Conservation (phyloP, 2,797 vertebrate species). For the Bradypodion pumilum region DNA sequence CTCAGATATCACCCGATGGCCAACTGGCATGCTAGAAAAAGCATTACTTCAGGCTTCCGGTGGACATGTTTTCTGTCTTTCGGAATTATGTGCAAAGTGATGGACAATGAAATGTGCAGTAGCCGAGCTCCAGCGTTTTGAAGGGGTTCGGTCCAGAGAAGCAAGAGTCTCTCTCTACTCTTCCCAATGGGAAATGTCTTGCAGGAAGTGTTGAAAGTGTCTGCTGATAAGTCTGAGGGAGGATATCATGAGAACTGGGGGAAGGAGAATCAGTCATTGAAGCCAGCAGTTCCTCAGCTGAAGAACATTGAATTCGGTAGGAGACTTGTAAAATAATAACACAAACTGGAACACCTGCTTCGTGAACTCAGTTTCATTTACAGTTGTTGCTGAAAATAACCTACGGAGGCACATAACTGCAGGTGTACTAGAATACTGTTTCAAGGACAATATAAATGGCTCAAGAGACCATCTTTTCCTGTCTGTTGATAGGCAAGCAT, state of each 20-base stretch:
- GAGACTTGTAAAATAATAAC: neutral
- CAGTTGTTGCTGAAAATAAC: neutral
- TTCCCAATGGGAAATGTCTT: too few species aligned
- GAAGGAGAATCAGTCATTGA: neutral
- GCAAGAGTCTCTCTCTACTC: too few species aligned
- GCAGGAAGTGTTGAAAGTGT: too few species aligned
- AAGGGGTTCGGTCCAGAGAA: too few species aligned
- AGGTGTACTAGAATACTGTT: neutral
- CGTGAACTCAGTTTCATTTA: neutral
- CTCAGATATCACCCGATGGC: too few species aligned
- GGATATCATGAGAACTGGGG: too few species aligned
- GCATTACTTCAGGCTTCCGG: too few species aligned
- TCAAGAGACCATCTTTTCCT: fast-evolving
- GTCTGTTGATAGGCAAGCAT: neutral
- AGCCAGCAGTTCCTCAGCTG: neutral
- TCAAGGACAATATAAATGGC: neutral
- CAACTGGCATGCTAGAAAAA: neutral
- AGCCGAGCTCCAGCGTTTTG: neutral
- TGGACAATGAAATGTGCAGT: neutral
- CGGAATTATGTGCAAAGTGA: neutral
- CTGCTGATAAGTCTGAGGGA: too few species aligned
- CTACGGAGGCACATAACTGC: neutral
- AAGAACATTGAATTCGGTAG: neutral
- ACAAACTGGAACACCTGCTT: neutral
- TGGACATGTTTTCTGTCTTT: neutral